Evolutionary conservation across 2,888 invertebrate genomes (phyloP), one percentile per base, ranked within the genome.

Genomic region (Linyphia triangularis): DNA sequence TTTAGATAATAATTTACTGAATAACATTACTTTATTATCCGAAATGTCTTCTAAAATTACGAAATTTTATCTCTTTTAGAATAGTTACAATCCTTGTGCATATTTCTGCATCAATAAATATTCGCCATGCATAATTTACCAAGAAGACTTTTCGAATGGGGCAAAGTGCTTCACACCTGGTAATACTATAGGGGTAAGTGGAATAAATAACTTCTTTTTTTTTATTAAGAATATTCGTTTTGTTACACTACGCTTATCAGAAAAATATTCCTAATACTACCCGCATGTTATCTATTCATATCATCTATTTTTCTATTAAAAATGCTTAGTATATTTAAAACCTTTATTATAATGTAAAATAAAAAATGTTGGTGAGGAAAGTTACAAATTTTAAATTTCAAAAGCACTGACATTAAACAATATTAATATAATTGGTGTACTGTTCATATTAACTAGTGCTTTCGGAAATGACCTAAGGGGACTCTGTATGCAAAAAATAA

Each of bases 171-270:
- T 24, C 6, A 73, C 83, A 5, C 65, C 43, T 19, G 30, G 24
- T 6, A 83, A 51, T n/a, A 72, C 19, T 30, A 10, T 33, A 30
- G 83, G 83, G 30, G 83, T 83, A 65, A 83, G 83, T 83, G 19
- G 19, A 2, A 51, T 16, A 24, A 24, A 63, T 1, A 63, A 24
- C 16, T 24, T 0, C 22, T 24, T 63, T 24, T 24, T 22, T 5
- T 19, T 61, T 73, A 30, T 33, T 9, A 13, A 30, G 16, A 28
- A 51, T 72, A 26, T 33, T 24, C 0, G n/a, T 72, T 9, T n/a
- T 2, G 13, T 16, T 10, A 43, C 43, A n/a, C n/a, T n/a, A n/a
- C n/a, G n/a, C n/a, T n/a, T n/a, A n/a, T n/a, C n/a, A n/a, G n/a
- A n/a, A n/a, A n/a, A n/a, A n/a, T n/a, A n/a, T 22, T 26, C 28